A percentile compares a stretch with the other conserved stretches of the same genome.
Conservation (phyloP, 1,140 invertebrate genomes). For the Bombus sibiricus region DNA sequence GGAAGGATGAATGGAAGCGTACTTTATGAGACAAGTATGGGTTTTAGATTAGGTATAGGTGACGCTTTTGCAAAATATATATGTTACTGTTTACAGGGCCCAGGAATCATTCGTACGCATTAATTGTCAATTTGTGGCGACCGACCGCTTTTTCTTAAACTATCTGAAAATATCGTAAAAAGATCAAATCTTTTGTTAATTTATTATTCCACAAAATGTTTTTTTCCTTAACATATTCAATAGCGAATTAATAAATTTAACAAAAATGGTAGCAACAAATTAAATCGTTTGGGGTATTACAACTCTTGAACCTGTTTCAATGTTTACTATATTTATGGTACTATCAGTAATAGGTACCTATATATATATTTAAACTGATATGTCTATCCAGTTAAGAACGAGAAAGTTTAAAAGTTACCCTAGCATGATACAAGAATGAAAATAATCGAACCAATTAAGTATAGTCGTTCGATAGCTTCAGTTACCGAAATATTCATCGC, state of each 20-base stretch:
- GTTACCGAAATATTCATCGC: not conserved
- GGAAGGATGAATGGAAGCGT: conserved; percentile 72
- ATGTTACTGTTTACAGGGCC: conserved; percentile 28
- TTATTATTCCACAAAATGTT: not conserved
- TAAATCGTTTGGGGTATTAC: too few species aligned
- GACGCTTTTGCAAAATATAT: conserved; percentile 59
- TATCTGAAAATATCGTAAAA: not conserved
- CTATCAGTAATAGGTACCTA: not conserved
- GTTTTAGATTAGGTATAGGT: conserved; percentile 77
- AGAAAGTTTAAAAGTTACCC: not conserved
- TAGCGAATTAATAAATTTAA: too few species aligned
- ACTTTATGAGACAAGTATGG: conserved; percentile 78
- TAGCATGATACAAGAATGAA: not conserved
- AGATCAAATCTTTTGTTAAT: not conserved
- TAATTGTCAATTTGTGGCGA: conserved; percentile 13
- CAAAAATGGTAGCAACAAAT: too few species aligned
- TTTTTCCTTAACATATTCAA: not conserved
- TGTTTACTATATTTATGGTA: not conserved
- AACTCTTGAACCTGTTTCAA: not conserved
- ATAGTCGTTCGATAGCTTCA: not conserved
- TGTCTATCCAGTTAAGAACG: not conserved
- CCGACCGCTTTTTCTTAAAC: not conserved
- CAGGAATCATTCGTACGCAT: conserved; percentile 32
- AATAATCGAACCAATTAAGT: not conserved
- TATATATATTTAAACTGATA: not conserved